These are phyloP conservation scores for Antechinus flavipes DNA, from an alignment of 2,113 vertebrate species.

Conservation along the genomic window DNA sequence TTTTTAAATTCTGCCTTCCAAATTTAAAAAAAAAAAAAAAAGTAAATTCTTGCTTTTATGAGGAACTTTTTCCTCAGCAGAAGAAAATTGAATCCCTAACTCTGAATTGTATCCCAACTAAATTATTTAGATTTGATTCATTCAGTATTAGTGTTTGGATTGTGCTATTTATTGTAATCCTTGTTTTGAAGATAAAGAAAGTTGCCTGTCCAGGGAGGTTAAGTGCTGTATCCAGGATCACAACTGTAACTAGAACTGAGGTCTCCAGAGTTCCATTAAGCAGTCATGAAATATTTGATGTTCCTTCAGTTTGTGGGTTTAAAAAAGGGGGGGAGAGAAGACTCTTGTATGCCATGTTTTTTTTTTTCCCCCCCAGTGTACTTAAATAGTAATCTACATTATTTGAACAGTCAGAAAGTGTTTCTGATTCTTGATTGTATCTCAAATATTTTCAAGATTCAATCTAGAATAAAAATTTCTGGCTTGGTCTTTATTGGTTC, in stretches of 20 bases:
- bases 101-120: background rate
- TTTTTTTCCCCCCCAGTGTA: background rate
- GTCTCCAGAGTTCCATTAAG: background rate
- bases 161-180: background rate
- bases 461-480: background rate
- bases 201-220: background rate
- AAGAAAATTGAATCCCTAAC: background rate
- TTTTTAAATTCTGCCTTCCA: background rate
- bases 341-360: background rate
- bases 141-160: background rate
- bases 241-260: background rate
- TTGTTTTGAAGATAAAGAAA: background rate
- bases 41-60: background rate
- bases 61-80: background rate
- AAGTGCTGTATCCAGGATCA: background rate
- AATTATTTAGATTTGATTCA: background rate
- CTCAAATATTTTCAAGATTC: background rate
- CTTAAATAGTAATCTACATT: slow-evolving; percentile 29
- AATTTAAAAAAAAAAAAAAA: background rate
- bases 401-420: slow-evolving; percentile 22
- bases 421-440: slow-evolving; percentile 9
- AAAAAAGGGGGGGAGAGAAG: background rate
- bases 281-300: slow-evolving; percentile 43
- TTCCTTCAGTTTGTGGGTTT: slow-evolving; percentile 35
- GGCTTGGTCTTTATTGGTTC: slow-evolving; percentile 11